These are phyloP conservation scores for Brachionus plicatilis DNA, from an alignment of 1,140 invertebrate genomes.

Conservation along the genomic window DNA sequence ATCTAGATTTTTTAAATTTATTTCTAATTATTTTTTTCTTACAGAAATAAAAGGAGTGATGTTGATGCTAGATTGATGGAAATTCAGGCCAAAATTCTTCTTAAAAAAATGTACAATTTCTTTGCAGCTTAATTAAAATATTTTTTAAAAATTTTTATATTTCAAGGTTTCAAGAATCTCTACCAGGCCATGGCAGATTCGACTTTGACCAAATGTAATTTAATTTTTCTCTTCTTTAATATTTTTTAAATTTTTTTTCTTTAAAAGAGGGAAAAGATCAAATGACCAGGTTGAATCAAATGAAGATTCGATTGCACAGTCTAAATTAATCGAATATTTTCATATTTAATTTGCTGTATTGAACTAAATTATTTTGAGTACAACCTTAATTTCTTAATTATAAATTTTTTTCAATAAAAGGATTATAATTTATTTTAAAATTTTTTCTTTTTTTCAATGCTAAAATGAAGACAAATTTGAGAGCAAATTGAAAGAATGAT, in stretches of 20 bases:
- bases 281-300: not conserved
- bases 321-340: not conserved
- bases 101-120: not conserved
- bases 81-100: not conserved
- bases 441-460: not conserved
- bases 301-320: not conserved
- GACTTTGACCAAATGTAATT: not conserved
- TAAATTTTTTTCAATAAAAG: not conserved
- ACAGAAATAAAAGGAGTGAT: not conserved
- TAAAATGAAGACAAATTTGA: not conserved
- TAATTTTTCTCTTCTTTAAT: not conserved
- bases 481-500: not conserved
- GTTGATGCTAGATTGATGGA: conserved; percentile 7
- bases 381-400: not conserved
- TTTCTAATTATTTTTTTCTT: not conserved
- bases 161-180: not conserved
- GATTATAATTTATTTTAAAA: not conserved
- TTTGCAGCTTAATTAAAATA: not conserved
- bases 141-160: not conserved
- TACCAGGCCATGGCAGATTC: not conserved
- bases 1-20: not conserved
- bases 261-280: not conserved
- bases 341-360: not conserved
- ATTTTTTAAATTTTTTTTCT: not conserved
- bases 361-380: not conserved